phyloP scores from a whole-genome alignment of 2,797 vertebrate species.

The Pteronotus mesoamericanus region DNA sequence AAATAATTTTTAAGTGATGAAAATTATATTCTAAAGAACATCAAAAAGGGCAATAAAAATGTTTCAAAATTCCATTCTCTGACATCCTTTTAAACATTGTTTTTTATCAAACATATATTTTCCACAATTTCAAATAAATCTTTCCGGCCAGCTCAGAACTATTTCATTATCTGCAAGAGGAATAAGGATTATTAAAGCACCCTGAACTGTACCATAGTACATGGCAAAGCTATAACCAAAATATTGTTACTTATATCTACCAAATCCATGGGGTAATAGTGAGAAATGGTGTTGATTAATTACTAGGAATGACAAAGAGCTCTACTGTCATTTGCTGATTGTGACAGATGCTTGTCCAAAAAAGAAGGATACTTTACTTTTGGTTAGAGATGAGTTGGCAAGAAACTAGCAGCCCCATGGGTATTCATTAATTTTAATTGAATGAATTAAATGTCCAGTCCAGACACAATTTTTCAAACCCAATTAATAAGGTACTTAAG shows the following conservation, averaged over 20 bases:
- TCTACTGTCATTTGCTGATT: not conserved
- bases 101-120: not conserved
- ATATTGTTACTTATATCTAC: not conserved
- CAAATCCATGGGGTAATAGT: no score
- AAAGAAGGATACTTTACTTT: not conserved
- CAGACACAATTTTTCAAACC: constrained; percentile 39
- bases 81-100: not conserved
- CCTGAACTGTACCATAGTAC: not conserved
- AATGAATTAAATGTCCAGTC: constrained; percentile 42
- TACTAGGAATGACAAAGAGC: not conserved
- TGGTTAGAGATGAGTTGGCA: not conserved
- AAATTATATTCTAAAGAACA: not conserved
- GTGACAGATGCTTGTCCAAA: not conserved
- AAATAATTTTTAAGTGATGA: not conserved
- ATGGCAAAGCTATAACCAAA: not conserved
- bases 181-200: accelerated
- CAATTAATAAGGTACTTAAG: constrained; percentile 57
- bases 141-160: not conserved
- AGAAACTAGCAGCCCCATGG: not conserved
- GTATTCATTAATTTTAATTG: constrained; percentile 60
- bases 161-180: not conserved
- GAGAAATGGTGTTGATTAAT: accelerated
- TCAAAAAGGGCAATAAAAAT: not conserved
- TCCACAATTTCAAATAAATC: not conserved
- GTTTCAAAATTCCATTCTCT: not conserved